phyloP scores from a whole-genome alignment of 2,113 vertebrate genomes.

The Corythornis madagascariensis region DNA sequence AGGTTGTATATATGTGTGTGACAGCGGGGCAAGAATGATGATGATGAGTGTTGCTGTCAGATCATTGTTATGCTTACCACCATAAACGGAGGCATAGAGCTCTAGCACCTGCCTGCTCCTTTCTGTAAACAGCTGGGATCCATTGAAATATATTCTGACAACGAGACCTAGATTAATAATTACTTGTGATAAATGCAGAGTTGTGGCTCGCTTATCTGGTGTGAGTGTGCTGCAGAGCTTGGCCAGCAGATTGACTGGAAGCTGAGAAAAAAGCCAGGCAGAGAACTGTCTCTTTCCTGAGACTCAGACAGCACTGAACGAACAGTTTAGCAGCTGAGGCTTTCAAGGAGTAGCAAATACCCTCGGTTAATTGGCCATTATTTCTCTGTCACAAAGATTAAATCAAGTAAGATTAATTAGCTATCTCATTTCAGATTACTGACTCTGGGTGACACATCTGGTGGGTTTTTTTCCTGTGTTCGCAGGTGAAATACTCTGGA shows the following conservation, averaged over 20 bases:
- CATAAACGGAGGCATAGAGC: neutral
- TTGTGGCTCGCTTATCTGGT: conserved; percentile 4
- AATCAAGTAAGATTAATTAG: conserved; percentile 14
- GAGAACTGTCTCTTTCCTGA: neutral
- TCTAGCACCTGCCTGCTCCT: neutral
- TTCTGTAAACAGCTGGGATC: conserved; percentile 12
- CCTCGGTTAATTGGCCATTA: neutral
- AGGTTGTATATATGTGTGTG: conserved; percentile 12
- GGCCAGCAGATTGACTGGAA: neutral
- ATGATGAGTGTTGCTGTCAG: conserved; percentile 28
- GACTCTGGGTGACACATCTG: neutral
- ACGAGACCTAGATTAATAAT: conserved; percentile 20
- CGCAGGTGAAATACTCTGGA: neutral
- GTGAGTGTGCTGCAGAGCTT: neutral
- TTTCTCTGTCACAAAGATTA: neutral
- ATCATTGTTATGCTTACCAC: neutral
- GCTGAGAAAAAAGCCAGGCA: neutral
- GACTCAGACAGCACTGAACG: neutral
- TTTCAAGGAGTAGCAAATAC: neutral
- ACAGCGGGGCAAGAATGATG: neutral
- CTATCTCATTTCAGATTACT: neutral
- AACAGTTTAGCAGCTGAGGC: neutral
- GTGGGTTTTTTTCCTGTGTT: neutral
- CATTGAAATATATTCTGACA: neutral
- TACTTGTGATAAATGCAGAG: neutral